These are phyloP conservation scores for Cichladusa arquata DNA, from an alignment of 2,113 vertebrate genomes.

Conservation along the genomic window DNA sequence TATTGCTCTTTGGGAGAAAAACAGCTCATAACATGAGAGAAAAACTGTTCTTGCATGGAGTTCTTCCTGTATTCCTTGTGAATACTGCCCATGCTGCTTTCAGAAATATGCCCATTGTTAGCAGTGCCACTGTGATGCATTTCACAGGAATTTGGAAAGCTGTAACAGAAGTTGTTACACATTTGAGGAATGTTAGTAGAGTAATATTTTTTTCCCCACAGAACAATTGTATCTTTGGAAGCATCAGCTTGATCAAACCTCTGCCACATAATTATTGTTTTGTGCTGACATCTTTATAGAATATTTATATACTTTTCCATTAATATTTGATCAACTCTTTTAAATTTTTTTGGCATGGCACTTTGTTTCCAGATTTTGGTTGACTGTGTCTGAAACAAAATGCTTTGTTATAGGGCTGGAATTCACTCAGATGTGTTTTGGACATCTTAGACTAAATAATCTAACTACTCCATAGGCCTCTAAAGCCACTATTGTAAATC, in stretches of 20 bases:
- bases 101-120: not conserved
- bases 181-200: not conserved
- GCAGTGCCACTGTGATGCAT: not conserved
- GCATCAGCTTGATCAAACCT: not conserved
- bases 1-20: not conserved
- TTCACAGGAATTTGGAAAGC: conserved; percentile 28
- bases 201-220: not conserved
- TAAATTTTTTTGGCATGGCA: not conserved
- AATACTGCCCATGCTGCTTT: not conserved
- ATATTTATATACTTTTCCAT: conserved; percentile 33
- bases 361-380: not conserved
- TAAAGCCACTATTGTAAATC: not conserved
- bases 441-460: not conserved
- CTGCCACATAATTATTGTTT: conserved; percentile 33
- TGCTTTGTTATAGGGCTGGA: not conserved
- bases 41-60: not conserved
- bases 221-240: conserved; percentile 38
- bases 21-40: not conserved
- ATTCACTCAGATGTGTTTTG: not conserved
- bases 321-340: conserved; percentile 38
- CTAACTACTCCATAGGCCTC: not conserved
- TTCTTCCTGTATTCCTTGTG: not conserved
- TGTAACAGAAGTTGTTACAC: not conserved
- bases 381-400: not conserved
- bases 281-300: conserved; percentile 35